phyloP scores from a whole-genome alignment of 2,888 invertebrate species.

The Nemotelus nigrinus region DNA sequence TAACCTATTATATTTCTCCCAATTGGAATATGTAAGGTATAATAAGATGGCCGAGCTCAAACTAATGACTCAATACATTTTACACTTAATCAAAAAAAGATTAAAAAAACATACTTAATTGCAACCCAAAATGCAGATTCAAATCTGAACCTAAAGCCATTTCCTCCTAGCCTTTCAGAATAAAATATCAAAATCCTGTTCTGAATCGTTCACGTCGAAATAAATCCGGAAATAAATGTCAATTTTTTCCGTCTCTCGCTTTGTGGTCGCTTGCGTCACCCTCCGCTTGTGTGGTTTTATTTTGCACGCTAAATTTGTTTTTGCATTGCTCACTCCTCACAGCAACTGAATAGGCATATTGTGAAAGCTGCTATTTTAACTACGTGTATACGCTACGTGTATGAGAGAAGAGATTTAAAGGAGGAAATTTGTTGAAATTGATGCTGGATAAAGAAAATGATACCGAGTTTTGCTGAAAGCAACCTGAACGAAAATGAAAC shows the following conservation, averaged over 20 bases:
- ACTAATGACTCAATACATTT: too few relatives aligned
- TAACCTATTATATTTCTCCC: too few relatives aligned
- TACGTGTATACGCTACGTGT: not conserved
- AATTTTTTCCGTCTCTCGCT: conserved; percentile 5
- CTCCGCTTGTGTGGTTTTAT: conserved; percentile 2
- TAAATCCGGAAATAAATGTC: conserved; percentile 14
- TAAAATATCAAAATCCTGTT: not conserved
- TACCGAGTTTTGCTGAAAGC: not conserved
- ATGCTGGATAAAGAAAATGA: not conserved
- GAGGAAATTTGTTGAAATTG: conserved; percentile 16
- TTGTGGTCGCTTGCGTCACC: not conserved
- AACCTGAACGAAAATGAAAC: not conserved
- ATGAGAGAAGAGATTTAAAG: conserved; percentile 13
- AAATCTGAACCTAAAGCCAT: conserved; percentile 2
- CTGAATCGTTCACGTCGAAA: too few relatives aligned
- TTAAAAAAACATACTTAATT: too few relatives aligned
- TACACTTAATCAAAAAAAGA: too few relatives aligned
- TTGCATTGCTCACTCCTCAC: conserved; percentile 10
- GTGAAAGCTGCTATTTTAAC: conserved; percentile 20
- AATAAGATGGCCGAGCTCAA: too few relatives aligned
- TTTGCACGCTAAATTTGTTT: conserved; percentile 11
- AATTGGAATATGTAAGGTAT: too few relatives aligned
- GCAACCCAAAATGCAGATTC: too few relatives aligned
- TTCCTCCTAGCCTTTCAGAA: not conserved
- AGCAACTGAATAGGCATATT: conserved; percentile 30